phyloP scores from a whole-genome alignment of 92 coral and sea anemone genomes.

The Umimayanthus kanabou region DNA sequence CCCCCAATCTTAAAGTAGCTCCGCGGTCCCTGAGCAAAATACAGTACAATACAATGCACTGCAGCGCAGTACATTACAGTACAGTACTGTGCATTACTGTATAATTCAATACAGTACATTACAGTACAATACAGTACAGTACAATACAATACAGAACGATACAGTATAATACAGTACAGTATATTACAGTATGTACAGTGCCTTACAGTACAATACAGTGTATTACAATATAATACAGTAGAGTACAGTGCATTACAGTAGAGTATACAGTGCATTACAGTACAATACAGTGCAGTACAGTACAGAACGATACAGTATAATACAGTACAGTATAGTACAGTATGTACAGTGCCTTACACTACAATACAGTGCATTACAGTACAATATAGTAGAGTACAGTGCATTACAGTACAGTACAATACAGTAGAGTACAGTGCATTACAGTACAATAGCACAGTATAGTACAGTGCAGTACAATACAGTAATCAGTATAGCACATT shows the following conservation, averaged over 20 bases:
- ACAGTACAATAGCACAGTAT: background rate
- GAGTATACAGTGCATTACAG: background rate
- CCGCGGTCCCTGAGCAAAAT: too few relatives aligned
- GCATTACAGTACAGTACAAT: background rate
- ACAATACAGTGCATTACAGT: background rate
- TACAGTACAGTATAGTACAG: background rate
- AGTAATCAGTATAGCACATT: background rate
- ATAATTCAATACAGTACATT: too few relatives aligned
- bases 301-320: background rate
- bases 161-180: too few relatives aligned
- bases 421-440: background rate
- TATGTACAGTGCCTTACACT: too few relatives aligned
- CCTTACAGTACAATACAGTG: background rate
- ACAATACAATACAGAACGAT: too few relatives aligned
- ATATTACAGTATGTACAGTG: background rate
- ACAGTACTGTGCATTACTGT: too few relatives aligned
- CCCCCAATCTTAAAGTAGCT: too few relatives aligned
- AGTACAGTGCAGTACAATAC: background rate
- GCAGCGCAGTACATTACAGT: too few relatives aligned
- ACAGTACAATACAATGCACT: too few relatives aligned
- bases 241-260: too few relatives aligned
- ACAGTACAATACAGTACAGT: too few relatives aligned
- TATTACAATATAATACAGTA: background rate
- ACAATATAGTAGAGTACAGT: background rate
- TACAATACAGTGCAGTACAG: background rate